A percentile compares a stretch with the other conserved stretches of the same genome.
Evolutionary conservation across 2,113 vertebrate species (phyloP).

Genomic region (Albula glossodonta): DNA sequence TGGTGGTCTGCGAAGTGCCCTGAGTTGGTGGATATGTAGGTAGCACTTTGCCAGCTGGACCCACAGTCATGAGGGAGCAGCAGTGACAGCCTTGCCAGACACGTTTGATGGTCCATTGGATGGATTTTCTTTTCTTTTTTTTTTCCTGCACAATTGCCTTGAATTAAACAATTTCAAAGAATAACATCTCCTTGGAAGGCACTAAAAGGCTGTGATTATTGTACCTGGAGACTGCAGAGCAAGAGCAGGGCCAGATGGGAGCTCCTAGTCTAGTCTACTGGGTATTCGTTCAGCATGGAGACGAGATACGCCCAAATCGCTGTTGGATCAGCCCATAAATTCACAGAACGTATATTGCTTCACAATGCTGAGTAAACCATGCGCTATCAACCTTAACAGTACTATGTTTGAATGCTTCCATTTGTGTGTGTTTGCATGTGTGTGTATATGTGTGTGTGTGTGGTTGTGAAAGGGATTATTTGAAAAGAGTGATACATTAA

Average conservation of each 20-base stretch:
- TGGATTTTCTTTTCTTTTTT: slow-evolving; percentile 40
- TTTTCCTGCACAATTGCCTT: slow-evolving; percentile 16
- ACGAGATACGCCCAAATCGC: neutral
- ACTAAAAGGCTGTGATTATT: slow-evolving; percentile 21
- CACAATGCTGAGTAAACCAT: too few species aligned
- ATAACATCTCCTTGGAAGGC: slow-evolving; percentile 22
- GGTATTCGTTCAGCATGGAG: neutral
- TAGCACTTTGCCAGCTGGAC: slow-evolving; percentile 18
- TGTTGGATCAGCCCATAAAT: neutral
- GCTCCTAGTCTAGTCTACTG: neutral
- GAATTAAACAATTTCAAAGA: slow-evolving; percentile 31
- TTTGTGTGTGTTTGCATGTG: neutral
- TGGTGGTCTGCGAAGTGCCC: neutral
- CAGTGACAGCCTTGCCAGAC: slow-evolving; percentile 10
- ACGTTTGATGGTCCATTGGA: slow-evolving; percentile 59
- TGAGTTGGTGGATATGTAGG: neutral
- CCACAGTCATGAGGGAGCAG: neutral
- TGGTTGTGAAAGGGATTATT: neutral
- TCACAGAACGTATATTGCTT: neutral
- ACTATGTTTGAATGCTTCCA: neutral
- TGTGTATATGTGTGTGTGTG: neutral
- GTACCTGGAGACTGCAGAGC: slow-evolving; percentile 11
- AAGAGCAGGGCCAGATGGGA: slow-evolving; percentile 17
- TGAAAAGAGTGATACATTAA: neutral
- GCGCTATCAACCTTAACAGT: too few species aligned